Evolutionary conservation across 2,113 vertebrate genomes (phyloP), one percentile per base, ranked within the genome.

Genomic region (Spea multiplicata): DNA sequence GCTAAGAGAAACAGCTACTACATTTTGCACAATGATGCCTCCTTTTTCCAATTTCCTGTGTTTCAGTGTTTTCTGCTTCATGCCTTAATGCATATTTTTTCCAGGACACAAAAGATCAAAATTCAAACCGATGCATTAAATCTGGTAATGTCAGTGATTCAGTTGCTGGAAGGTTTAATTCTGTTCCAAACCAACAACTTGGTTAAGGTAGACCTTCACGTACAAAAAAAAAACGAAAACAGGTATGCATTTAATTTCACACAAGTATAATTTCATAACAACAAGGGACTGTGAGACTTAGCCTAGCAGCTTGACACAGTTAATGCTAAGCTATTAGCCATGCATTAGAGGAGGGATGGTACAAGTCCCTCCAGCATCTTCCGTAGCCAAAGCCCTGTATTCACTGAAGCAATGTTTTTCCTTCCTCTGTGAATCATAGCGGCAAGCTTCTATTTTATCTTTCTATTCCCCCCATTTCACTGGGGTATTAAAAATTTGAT

Each of bases 401-500:
- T 80, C 86, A 84, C 0, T 79, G 75, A 87, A 86, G 84, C 86
- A 83, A 71, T 74, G 70, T 82, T 86, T 68, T 84, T 75, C 74
- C 73, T 84, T 84, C 83, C n/a, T 75, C 80, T 84, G 75, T 83
- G 85, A 88, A 82, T 89, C 65, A 82, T 75, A 85, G 82, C 80
- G 86, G 81, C 80, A 84, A 83, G 74, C 57, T 85, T 90, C 87
- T 86, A 85, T 86, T 88, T 88, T 83, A 85, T 87, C 88, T 88
- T 84, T 75, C 68, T 50, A 85, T 84, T 75, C 81, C 30, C 84
- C 83, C 59, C 82, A 81, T 87, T 85, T 86, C 85, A 87, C 83
- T 78, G 84, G 82, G 84, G 83, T 88, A 83, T 90, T 90, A 87
- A 75, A 81, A 88, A 90, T 90, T 85, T 91, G 86, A 89, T 93